phyloP scores from a whole-genome alignment of 92 coral and sea anemone species.

The Phenganax stokvisi region DNA sequence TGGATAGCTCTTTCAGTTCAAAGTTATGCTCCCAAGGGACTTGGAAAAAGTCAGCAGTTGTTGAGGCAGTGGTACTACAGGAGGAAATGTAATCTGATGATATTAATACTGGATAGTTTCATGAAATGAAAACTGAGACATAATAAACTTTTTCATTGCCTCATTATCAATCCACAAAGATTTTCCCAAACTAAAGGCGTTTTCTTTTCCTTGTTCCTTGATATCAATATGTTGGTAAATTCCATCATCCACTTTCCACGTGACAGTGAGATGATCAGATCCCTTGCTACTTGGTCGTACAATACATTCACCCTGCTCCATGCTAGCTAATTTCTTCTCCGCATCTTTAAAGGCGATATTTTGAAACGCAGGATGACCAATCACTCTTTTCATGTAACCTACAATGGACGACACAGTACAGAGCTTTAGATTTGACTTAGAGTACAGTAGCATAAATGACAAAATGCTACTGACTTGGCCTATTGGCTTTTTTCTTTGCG shows the following conservation, averaged over 20 bases:
- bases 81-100: background rate
- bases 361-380: slow-evolving; percentile 89
- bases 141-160: slow-evolving; percentile 42
- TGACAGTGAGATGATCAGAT: slow-evolving; percentile 92
- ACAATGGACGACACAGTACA: background rate
- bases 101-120: background rate
- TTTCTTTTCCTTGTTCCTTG: slow-evolving; percentile 90
- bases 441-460: background rate
- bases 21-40: no score
- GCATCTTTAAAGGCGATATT: slow-evolving; percentile 95
- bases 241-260: slow-evolving; percentile 90
- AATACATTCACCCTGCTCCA: slow-evolving; percentile 97
- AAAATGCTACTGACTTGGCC: slow-evolving; percentile 65
- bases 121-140: background rate
- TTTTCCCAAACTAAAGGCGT: slow-evolving; percentile 89
- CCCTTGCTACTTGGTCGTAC: slow-evolving; percentile 99
- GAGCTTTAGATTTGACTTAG: background rate
- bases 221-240: slow-evolving; percentile 91
- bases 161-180: slow-evolving; percentile 97
- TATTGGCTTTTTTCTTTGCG: slow-evolving; percentile 80
- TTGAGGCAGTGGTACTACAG: no score
- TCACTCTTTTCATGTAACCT: slow-evolving; percentile 94
- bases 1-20: no score
- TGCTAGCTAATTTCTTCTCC: slow-evolving; percentile 69
- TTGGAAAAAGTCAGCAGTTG: no score